Evolutionary conservation across 2,797 vertebrate genomes (phyloP), one percentile per base, ranked within the genome.

Genomic region (Pteropus rufus): DNA sequence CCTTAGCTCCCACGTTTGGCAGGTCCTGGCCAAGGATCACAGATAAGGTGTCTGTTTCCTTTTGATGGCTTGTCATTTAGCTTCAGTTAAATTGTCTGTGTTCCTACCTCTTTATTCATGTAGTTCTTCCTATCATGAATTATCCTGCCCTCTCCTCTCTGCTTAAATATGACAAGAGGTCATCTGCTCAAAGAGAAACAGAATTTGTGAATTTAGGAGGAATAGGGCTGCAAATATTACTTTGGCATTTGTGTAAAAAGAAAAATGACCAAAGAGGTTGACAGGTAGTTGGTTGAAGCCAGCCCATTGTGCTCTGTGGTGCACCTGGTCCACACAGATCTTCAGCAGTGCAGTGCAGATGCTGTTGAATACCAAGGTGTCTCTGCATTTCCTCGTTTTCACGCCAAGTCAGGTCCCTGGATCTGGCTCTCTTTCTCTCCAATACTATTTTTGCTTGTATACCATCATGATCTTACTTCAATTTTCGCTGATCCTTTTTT

Each of bases 161-260:
- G 41, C 62, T 82, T 58, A 23, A 19, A 15, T 77, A 4, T 75
- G 58, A 67, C 24, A 91, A 46, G 56, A 86, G 46, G 44, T 54
- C 44, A 14, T 86, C 41, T 92, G 49, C 76, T 82, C 62, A 64
- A 58, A 89, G 75, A 88, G 36, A 65, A 72, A 77, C 34, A 75
- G 36, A 23, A 34, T 73, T 80, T 73, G 12, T 92, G 62, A 82
- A 36, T 89, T 92, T 89, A 93, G 94, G 56, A 88, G 54, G 60
- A 69, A 82, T 34, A 87, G 76, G 26, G 8, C 18, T 73, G 12
- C 16, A 41, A 7, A 54, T 54, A 70, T 3, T 73, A 41, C 60
- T 67, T 24, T 76, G 83, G 21, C 46, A 41, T 93, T 93, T 83
- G 39, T 93, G 84, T 77, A 21, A 70, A 83, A 92, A 92, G 62